Base-by-base conservation (phyloP, 2,797 vertebrate genomes). In the Xyrichtys novacula region DNA sequence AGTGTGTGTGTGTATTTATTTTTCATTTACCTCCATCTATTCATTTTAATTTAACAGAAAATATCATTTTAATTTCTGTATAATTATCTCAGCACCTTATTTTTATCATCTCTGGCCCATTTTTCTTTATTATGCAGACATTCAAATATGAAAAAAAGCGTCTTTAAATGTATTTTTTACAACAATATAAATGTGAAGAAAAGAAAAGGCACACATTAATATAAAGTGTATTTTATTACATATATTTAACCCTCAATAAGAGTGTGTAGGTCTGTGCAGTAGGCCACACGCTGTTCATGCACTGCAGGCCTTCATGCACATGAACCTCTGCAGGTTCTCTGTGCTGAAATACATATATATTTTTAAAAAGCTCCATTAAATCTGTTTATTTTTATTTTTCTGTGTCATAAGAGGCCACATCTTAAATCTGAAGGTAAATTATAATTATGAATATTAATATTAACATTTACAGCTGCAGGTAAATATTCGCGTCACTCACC, bases 231-330 rank as follows among this genome's bases (percentile, higher is more conserved):
- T 19, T 70, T 7, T 17, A 40, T 38, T 14, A n/a, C 32, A 23
- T 12, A 29, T 11, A 22, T 8, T 28, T 40, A 48, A 56, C 49
- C 61, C 22, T 54, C 34, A 60, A 26, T 47, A 36, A 31, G 48
- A 49, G 73, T 66, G 49, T 60, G 57, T 62, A 40, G 52, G 66
- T 52, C 0, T 40, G 20, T 61, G 57, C 55, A 66, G 39, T 36
- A 81, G 74, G 80, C 76, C 88, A 65, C 80, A 40, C 31, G 44
- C 65, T 66, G 52, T 4, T 25, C 0, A 74, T 78, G 84, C 74
- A 58, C 11, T n/a, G 52, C 2, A 71, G 85, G 78, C 82, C 83
- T 78, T 47, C 38, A 12, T 83, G 50, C 46, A 25, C 49, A 11
- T n/a, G n/a, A n/a, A n/a, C n/a, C n/a, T n/a, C n/a, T n/a, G n/a